Evolutionary conservation across 2,888 invertebrate species (phyloP), one percentile per base, ranked within the genome.

Genomic region (Lasioglossum malachurum): DNA sequence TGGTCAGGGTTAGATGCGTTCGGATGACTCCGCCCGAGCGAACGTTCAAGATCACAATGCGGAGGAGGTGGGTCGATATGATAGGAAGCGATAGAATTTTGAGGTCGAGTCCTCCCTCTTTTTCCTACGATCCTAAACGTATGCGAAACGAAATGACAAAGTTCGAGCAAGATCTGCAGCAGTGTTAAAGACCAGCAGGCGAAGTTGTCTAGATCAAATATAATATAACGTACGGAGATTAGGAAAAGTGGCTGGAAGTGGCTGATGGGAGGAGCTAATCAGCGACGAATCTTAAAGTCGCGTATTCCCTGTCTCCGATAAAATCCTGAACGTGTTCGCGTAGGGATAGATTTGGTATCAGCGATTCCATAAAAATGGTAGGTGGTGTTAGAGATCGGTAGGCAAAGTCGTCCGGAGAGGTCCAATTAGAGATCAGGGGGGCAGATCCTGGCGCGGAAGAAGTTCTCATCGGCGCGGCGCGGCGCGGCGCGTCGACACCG

Each of bases 401-500:
- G 27, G 35, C 38, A 69, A 69, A 23, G 64, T n/a, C 41, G 44
- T 12, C 27, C 27, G 41, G 4, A 75, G 60, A 31, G 67, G 76
- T 46, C 23, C 44, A 49, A 83, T 80, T 64, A 81, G 67, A 38
- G 38, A 69, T 60, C 41, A n/a, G n/a, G 31, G 73, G 19, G 19
- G 35, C 67, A 38, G 35, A 69, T 73, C 46, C 19, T 19, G 49
- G 74, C 14, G 35, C 5, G 19, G 67, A 71, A 46, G 57, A 71
- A 57, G 23, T 80, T 79, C 78, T 60, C 74, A 84, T 80, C 69
- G 71, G 4, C 60, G 60, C 5, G 4, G 31, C 16, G 38, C 41
- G 53, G 27, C 41, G 53, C 38, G 16, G 27, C 44, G 75, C 60
- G 75, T 46, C 64, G 57, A 38, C 67, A n/a, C 14, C 69, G 31